Conservation (phyloP, 2,888 invertebrate genomes). For the Acleris laterana region DNA sequence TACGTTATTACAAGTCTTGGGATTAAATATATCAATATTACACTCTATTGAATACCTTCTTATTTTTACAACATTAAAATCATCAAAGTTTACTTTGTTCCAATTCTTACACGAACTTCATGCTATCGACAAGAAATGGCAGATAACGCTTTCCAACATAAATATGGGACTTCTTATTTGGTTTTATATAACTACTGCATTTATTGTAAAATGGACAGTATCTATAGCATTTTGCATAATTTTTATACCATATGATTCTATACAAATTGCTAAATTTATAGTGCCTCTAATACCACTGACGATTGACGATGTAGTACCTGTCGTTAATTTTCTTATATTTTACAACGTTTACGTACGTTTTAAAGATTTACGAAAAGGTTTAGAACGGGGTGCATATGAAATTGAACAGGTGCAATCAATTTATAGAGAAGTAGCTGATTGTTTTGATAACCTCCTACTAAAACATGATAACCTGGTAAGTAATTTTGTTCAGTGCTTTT, state of each 20-base stretch:
- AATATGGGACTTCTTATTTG: background rate
- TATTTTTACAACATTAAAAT: background rate
- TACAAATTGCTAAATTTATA: background rate
- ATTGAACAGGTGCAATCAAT: background rate
- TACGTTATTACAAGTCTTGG: background rate
- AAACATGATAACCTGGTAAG: constrained; percentile 5
- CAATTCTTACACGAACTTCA: background rate
- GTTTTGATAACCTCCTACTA: background rate
- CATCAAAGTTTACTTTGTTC: background rate
- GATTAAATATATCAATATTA: background rate
- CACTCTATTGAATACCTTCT: background rate
- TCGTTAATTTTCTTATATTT: background rate
- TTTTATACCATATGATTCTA: background rate
- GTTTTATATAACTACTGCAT: background rate
- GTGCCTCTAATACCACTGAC: background rate
- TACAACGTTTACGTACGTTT: background rate
- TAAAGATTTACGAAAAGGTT: background rate
- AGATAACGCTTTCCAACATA: no score
- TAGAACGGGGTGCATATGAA: background rate
- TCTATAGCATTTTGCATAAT: background rate
- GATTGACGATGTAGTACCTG: background rate
- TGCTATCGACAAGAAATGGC: background rate
- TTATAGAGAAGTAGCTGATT: background rate
- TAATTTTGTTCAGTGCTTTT: background rate
- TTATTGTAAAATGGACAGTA: background rate